Evolutionary conservation across 2,888 invertebrate genomes (phyloP).

Genomic region (Lucinisca nassula): DNA sequence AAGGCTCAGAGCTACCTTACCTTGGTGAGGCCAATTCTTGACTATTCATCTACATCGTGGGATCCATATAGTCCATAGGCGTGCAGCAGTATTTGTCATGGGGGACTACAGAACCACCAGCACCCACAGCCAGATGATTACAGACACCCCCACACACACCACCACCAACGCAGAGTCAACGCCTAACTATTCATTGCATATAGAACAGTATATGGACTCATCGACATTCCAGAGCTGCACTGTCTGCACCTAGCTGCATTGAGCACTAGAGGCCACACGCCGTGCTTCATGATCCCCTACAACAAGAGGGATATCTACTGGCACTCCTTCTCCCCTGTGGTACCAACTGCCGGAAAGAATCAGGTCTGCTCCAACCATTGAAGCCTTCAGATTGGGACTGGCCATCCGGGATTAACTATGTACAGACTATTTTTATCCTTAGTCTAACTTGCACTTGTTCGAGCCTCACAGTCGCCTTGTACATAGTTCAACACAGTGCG

Average conservation of each 20-base stretch:
- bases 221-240: slow-evolving; percentile 6
- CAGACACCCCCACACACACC: slow-evolving; percentile 31
- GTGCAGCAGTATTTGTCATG: slow-evolving; percentile 37
- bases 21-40: slow-evolving; percentile 37
- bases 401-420: no score
- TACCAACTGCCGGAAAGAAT: no score
- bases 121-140: slow-evolving; percentile 1
- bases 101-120: slow-evolving; percentile 39
- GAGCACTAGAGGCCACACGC: neutral
- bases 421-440: no score
- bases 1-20: slow-evolving; percentile 47
- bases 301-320: no score
- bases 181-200: slow-evolving; percentile 8
- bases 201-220: neutral
- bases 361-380: no score
- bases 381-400: no score
- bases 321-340: no score
- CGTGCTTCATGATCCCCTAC: no score
- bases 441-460: no score
- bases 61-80: slow-evolving; percentile 41
- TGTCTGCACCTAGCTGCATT: neutral
- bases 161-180: neutral
- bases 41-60: slow-evolving; percentile 54
- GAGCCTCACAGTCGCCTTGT: no score
- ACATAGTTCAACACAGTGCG: no score